phyloP scores from a whole-genome alignment of 2,113 vertebrate genomes.

The Misgurnus anguillicaudatus region DNA sequence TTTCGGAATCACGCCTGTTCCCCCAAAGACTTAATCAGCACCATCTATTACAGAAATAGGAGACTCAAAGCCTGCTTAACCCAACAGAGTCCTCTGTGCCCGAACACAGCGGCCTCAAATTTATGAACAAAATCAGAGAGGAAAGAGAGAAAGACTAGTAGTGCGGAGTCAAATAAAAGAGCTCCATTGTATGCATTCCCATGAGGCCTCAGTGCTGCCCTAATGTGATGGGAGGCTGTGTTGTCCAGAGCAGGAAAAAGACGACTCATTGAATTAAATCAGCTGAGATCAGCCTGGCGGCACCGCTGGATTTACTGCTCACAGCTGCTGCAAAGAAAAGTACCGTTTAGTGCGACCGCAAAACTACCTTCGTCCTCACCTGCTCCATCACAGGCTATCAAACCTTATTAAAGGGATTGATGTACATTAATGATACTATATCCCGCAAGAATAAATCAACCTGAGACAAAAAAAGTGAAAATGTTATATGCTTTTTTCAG shows the following conservation, averaged over 20 bases:
- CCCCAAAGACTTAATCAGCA: slow-evolving; percentile 35
- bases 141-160: slow-evolving; percentile 44
- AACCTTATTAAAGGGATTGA: slow-evolving; percentile 6
- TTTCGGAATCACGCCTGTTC: neutral
- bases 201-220: slow-evolving; percentile 46
- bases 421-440: neutral
- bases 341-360: neutral
- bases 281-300: slow-evolving; percentile 14
- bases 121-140: slow-evolving; percentile 26
- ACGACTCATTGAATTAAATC: slow-evolving; percentile 24
- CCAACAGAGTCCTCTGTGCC: slow-evolving; percentile 9
- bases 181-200: slow-evolving; percentile 45
- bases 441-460: neutral
- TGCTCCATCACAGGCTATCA: slow-evolving; percentile 21
- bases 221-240: slow-evolving; percentile 51
- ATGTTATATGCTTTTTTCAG: neutral
- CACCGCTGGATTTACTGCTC: slow-evolving; percentile 32
- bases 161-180: slow-evolving; percentile 73
- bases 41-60: slow-evolving; percentile 28
- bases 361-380: slow-evolving; percentile 18
- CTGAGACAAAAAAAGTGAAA: neutral
- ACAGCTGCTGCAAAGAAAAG: slow-evolving; percentile 6
- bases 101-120: slow-evolving; percentile 17
- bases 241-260: slow-evolving; percentile 33
- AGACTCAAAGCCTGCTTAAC: slow-evolving; percentile 16